Evolutionary conservation across 23 tunicate genomes (phyloP).

Genomic region (Trididemnum clinides): DNA sequence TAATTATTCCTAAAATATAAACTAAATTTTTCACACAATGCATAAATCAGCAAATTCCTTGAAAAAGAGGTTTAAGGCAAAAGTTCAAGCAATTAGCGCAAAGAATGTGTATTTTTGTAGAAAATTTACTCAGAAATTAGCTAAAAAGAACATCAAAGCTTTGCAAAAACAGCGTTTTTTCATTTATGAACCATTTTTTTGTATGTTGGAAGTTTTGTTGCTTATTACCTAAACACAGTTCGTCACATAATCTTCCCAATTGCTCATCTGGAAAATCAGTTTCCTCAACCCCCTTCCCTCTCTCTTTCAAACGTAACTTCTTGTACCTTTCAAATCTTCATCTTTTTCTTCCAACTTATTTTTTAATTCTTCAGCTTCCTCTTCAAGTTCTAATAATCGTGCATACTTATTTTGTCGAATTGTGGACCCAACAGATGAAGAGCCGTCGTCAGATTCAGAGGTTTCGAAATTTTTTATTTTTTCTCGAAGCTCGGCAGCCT

Average conservation of each 20-base stretch:
- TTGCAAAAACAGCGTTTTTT: no score
- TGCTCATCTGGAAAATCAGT: no score
- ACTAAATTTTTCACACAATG: no score
- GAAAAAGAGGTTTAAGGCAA: not conserved
- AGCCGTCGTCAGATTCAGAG: not conserved
- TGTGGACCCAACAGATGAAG: conserved; percentile 7
- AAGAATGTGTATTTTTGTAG: not conserved
- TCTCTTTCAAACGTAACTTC: no score
- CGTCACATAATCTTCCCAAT: no score
- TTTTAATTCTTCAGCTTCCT: conserved; percentile 69
- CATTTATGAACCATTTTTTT: no score
- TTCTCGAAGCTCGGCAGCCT: conserved; percentile 20
- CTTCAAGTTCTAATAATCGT: conserved; percentile 65
- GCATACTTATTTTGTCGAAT: conserved; percentile 37
- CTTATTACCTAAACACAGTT: no score
- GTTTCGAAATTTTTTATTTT: conserved; percentile 5
- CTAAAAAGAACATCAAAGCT: no score
- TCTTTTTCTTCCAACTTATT: conserved; percentile 47
- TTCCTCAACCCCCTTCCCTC: no score
- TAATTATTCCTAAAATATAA: no score
- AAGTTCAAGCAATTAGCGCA: not conserved
- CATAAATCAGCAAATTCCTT: not conserved
- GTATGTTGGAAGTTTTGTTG: no score
- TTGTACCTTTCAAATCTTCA: conserved; percentile 65
- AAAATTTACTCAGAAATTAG: no score